Conservation (phyloP, 2,113 vertebrate genomes). For the Glaucomys volans region DNA sequence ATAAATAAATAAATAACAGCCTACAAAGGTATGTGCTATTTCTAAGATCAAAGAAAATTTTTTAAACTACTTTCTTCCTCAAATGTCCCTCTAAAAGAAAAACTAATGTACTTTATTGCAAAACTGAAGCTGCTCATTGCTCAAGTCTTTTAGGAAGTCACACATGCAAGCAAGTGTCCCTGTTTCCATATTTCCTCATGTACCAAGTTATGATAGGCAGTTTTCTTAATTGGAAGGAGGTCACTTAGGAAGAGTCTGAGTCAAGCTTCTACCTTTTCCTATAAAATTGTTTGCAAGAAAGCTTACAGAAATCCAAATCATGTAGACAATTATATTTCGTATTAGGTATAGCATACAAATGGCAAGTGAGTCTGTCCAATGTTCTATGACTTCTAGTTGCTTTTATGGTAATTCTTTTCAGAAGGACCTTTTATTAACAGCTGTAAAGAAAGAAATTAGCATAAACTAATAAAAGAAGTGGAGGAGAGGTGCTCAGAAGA, state of each 20-base stretch:
- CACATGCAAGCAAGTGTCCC: not conserved
- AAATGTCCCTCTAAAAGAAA: slow-evolving; percentile 30
- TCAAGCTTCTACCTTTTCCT: not conserved
- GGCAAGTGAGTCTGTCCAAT: not conserved
- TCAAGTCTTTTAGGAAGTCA: slow-evolving; percentile 20
- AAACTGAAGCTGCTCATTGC: not conserved
- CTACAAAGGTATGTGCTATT: not conserved
- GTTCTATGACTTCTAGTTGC: not conserved
- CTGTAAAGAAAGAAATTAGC: not conserved
- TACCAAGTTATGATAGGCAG: not conserved
- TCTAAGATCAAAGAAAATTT: slow-evolving; percentile 39
- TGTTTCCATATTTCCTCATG: not conserved
- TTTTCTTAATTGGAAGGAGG: not conserved
- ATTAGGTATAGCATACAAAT: not conserved
- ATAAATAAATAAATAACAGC: slow-evolving; percentile 3
- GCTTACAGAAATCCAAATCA: not conserved
- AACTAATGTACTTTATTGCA: not conserved
- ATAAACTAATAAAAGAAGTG: not conserved
- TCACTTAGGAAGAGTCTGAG: not conserved
- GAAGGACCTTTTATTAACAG: not conserved
- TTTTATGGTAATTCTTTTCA: not conserved
- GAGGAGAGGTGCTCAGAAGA: not conserved
- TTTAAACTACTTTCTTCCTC: slow-evolving; percentile 1
- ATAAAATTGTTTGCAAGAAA: not conserved
- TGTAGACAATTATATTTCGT: not conserved